Evolutionary conservation across 2,888 invertebrate genomes (phyloP).

Genomic region (Choreutis nemorana): DNA sequence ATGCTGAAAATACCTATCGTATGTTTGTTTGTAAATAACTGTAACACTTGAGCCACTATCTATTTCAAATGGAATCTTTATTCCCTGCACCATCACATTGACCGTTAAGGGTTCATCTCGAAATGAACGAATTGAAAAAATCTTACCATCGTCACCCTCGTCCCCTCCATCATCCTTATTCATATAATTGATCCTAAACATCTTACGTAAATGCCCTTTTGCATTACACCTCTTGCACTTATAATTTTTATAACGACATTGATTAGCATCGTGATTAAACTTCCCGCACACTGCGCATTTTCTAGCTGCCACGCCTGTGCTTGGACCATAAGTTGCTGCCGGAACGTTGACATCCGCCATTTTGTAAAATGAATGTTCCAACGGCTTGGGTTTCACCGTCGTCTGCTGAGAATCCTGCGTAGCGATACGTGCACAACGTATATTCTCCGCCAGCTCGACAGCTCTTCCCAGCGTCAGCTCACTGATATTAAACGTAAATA

Average conservation of each 20-base stretch:
- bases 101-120: not conserved
- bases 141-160: conserved; percentile 2
- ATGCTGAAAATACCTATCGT: not conserved
- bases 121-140: not conserved
- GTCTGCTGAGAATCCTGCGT: not conserved
- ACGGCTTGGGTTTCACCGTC: not conserved
- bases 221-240: conserved; percentile 4
- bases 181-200: conserved; percentile 4
- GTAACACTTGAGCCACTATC: conserved; percentile 2
- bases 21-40: conserved; percentile 1
- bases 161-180: not conserved
- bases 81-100: not conserved
- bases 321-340: not conserved
- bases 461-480: conserved; percentile 4
- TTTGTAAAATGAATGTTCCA: not conserved
- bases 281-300: conserved; percentile 5
- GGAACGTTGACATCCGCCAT: not conserved
- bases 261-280: conserved; percentile 1
- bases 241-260: conserved; percentile 4
- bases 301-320: not conserved
- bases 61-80: not conserved
- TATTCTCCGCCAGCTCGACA: conserved; percentile 3
- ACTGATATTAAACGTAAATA: conserved; percentile 1
- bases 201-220: conserved; percentile 5
- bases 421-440: conserved; percentile 3